Percentiles rank a stretch among this genome's conserved stretches.
Conservation (phyloP, 1,140 invertebrate species). For the Pseudomyrmex flavicornis region DNA sequence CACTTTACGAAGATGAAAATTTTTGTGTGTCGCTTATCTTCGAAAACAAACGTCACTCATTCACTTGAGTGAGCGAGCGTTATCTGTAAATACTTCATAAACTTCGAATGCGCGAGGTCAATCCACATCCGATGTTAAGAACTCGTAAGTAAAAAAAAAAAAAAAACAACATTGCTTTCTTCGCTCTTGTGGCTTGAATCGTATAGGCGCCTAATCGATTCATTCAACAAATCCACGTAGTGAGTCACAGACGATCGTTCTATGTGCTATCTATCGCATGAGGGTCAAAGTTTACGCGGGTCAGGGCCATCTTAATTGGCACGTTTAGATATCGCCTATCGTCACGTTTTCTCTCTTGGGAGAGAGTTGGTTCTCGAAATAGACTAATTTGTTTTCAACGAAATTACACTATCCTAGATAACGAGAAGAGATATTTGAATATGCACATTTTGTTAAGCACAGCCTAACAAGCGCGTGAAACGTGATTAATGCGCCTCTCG, state of each 20-base stretch:
- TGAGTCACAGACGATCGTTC: constrained; percentile 32
- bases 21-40: not conserved
- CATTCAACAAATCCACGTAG: constrained; percentile 48
- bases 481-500: constrained; percentile 24
- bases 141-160: not conserved
- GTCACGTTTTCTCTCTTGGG: not conserved
- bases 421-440: not conserved
- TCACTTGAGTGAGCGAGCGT: not conserved
- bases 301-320: constrained; percentile 72
- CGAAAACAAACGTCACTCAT: not conserved
- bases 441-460: constrained; percentile 17
- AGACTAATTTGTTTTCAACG: not conserved
- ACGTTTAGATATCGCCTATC: constrained; percentile 69
- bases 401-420: not conserved
- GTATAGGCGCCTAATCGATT: constrained; percentile 9
- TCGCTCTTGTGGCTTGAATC: not conserved
- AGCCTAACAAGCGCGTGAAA: constrained; percentile 19
- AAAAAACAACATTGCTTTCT: not conserved
- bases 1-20: not conserved
- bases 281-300: constrained; percentile 53
- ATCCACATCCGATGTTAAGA: not conserved
- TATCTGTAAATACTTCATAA: constrained; percentile 6
- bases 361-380: not conserved
- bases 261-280: not conserved
- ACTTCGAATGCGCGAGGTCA: not conserved